Base-by-base conservation (phyloP, 2,888 invertebrate genomes). In the Xanthorhoe spadicearia region DNA sequence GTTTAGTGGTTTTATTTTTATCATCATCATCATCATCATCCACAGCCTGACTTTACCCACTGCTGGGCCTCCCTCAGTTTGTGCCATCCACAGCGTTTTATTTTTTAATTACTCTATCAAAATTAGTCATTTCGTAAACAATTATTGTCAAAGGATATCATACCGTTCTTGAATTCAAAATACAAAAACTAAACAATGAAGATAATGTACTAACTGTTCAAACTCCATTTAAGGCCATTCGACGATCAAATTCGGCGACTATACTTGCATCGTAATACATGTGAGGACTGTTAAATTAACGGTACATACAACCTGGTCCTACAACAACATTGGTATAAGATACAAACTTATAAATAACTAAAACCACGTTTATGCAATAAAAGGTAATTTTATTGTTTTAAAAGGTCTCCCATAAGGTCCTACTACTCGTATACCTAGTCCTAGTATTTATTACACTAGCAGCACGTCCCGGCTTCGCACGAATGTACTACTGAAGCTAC, bases 271-370 rank as follows among this genome's bases (percentile, higher is more conserved):
- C 78, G 77, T 85, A 88, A 89, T 88, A 81, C 83, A 83, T 83
- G 81, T 83, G 81, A 77, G 81, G 83, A 77, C 83, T 81, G 81
- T 85, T 77, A 87, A 83, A 84, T 84, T 88, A 91, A 90, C 91
- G 91, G 90, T 78, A 89, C 81, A 73, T 71, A 71, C 76, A 73
- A 71, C 76, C 82, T 74, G 77, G 74, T 75, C 77, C 73, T 72
- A 74, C 77, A 70, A 69, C 71, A 72, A 71, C 63, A 71, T 64
- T 65, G 77, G 75, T 64, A 10, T 67, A 79, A 78, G 76, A 28
- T 28, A 68, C 32, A 52, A 72, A 69, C 65, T 70, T 66, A 13
- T n/a, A n/a, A n/a, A n/a, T n/a, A n/a, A n/a, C n/a, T n/a, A n/a
- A n/a, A n/a, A n/a, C n/a, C n/a, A n/a, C n/a, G n/a, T n/a, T n/a